These are phyloP conservation scores for Trachemys scripta DNA, from an alignment of 2,113 vertebrate species.

Conservation along the genomic window DNA sequence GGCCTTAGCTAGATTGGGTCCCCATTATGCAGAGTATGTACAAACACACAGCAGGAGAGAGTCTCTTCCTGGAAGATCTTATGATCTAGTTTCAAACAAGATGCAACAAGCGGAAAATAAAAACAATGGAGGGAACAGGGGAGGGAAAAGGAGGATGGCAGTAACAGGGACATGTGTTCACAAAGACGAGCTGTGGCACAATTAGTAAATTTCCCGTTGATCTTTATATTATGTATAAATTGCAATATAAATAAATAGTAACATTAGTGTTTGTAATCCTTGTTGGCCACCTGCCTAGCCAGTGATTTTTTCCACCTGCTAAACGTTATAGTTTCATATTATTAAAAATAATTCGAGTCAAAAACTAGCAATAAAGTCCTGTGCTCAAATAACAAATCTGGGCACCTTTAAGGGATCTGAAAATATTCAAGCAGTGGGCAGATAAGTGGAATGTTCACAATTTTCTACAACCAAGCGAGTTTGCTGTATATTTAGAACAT, in stretches of 20 bases:
- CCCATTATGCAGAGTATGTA: background rate
- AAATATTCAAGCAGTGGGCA: background rate
- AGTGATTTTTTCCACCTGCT: background rate
- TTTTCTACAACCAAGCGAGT: background rate
- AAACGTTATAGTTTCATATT: background rate
- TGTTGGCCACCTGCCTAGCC: background rate
- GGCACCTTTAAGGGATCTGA: background rate
- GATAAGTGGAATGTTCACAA: background rate
- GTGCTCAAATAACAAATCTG: background rate
- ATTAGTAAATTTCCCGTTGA: background rate
- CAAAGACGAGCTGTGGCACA: background rate
- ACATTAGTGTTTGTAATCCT: background rate
- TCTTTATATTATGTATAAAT: background rate
- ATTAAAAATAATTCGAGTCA: background rate
- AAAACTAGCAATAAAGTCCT: background rate
- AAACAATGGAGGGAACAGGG: background rate
- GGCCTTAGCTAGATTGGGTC: background rate
- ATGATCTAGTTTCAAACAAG: background rate
- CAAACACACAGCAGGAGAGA: background rate
- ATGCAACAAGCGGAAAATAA: no score
- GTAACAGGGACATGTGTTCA: no score
- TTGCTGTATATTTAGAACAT: background rate
- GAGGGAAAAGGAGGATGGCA: background rate
- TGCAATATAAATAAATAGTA: background rate
- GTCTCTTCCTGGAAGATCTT: background rate